Conservation (phyloP, 2,888 invertebrate genomes). For the Leptothorax acervorum region DNA sequence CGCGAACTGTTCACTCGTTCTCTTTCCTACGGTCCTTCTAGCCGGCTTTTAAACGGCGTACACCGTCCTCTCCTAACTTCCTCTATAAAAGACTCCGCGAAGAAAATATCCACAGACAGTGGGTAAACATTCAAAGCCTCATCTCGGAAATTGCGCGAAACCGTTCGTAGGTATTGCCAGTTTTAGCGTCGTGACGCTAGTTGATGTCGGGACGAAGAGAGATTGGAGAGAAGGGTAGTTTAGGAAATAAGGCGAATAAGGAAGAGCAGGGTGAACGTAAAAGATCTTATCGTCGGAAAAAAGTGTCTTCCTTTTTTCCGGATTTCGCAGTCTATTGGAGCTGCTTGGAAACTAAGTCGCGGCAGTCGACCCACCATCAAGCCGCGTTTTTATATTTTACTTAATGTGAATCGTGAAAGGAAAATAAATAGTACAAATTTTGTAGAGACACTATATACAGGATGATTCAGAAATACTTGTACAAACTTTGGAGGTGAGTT, state of each 20-base stretch:
- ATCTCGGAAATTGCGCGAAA: constrained; percentile 50
- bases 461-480: too few relatives aligned
- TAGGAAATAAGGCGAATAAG: constrained; percentile 28
- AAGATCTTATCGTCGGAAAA: constrained; percentile 34
- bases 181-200: constrained; percentile 27
- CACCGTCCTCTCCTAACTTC: not conserved
- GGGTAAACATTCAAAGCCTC: constrained; percentile 46
- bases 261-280: not conserved
- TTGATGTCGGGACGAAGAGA: constrained; percentile 17
- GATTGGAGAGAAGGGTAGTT: constrained; percentile 26
- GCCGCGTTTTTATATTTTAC: not conserved
- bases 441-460: too few relatives aligned
- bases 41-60: constrained; percentile 25
- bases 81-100: constrained; percentile 44
- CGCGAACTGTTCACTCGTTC: constrained; percentile 15
- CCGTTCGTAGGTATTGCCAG: constrained; percentile 18
- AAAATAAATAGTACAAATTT: not conserved
- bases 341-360: not conserved
- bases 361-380: too few relatives aligned
- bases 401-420: not conserved
- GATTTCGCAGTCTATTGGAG: constrained; percentile 5
- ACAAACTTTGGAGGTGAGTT: too few relatives aligned
- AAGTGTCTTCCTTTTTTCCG: not conserved
- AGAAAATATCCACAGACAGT: constrained; percentile 46
- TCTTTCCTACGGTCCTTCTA: not conserved